Conservation (phyloP, 2,888 invertebrate species). For the Microplitis deprimator region DNA sequence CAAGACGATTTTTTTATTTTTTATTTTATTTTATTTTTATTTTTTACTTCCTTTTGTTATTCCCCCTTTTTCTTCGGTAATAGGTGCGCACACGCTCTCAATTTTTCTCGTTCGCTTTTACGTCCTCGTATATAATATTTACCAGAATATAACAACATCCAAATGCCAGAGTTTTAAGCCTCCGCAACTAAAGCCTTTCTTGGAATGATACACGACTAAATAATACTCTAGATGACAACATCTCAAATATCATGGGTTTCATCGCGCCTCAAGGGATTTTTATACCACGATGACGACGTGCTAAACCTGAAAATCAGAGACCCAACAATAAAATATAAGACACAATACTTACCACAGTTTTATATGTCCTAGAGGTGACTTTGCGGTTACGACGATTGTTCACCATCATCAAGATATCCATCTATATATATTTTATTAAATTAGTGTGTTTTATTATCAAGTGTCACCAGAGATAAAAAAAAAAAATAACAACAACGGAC, state of each 20-base stretch:
- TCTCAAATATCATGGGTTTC: background rate
- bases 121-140: constrained; percentile 3
- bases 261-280: background rate
- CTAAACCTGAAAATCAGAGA: background rate
- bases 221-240: background rate
- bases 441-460: background rate
- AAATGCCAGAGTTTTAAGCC: background rate
- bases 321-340: background rate
- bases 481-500: background rate
- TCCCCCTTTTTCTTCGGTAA: constrained; percentile 48
- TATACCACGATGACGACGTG: background rate
- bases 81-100: constrained; percentile 48
- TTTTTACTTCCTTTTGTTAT: constrained; percentile 47
- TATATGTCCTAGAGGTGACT: background rate
- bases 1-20: background rate
- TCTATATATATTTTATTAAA: constrained; percentile 1
- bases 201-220: background rate
- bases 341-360: background rate
- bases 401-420: background rate
- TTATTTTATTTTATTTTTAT: constrained; percentile 29
- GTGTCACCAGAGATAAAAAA: background rate
- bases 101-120: constrained; percentile 29
- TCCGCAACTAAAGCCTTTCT: background rate
- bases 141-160: constrained; percentile 3
- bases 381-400: background rate